A percentile compares a stretch with the other conserved stretches of the same genome.
Conservation (phyloP, 2,888 invertebrate genomes). For the Antheraea yamamai region DNA sequence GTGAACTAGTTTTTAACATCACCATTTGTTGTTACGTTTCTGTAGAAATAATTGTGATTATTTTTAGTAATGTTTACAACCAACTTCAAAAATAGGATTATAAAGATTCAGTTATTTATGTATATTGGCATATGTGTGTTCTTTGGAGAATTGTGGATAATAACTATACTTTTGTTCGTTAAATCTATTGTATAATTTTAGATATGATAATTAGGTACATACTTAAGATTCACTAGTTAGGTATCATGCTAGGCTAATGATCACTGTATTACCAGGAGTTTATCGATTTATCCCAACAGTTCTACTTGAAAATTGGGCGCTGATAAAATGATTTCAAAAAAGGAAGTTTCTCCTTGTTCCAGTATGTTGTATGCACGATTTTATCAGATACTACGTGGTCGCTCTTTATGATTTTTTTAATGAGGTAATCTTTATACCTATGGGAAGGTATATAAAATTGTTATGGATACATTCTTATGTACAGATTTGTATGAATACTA, state of each 20-base stretch:
- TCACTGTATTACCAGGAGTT: background rate
- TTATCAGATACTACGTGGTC: too few relatives aligned
- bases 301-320: background rate
- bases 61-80: background rate
- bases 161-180: background rate
- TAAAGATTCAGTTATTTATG: background rate
- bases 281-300: background rate
- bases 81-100: background rate
- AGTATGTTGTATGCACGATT: too few relatives aligned
- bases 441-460: too few relatives aligned
- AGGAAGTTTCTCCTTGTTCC: too few relatives aligned
- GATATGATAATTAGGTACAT: background rate
- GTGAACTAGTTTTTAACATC: conserved; percentile 15
- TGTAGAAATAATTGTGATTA: background rate
- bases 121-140: background rate
- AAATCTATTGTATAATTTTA: too few relatives aligned
- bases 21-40: conserved; percentile 16
- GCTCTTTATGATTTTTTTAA: too few relatives aligned
- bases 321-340: background rate
- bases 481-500: too few relatives aligned
- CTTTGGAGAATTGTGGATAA: background rate
- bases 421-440: too few relatives aligned
- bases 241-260: background rate
- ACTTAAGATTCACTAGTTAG: background rate
- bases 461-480: too few relatives aligned